Percentiles rank a stretch among this genome's conserved stretches.
phyloP scores from a whole-genome alignment of 2,797 vertebrate species.

The Chaunax sp. region DNA sequence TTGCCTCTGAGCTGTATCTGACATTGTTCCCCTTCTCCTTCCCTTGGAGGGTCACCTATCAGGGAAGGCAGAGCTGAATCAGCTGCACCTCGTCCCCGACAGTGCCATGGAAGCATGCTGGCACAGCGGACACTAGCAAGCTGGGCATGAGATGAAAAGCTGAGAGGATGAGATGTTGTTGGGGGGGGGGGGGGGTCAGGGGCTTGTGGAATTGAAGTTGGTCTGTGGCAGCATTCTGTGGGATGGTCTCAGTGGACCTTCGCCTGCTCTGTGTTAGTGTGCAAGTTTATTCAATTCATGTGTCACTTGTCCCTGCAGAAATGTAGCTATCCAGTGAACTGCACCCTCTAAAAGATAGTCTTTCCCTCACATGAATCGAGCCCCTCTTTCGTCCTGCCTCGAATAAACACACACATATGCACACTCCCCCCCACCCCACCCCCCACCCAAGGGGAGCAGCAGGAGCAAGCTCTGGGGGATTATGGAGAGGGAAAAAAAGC shows the following conservation, averaged over 20 bases:
- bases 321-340: conserved; percentile 53
- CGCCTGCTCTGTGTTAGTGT: conserved; percentile 34
- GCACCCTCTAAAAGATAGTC: conserved; percentile 44
- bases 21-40: conserved; percentile 17
- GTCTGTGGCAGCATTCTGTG: conserved; percentile 47
- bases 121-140: conserved; percentile 56
- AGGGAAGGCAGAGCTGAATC: conserved; percentile 61
- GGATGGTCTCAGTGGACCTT: conserved; percentile 27
- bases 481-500: conserved; percentile 75
- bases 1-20: conserved; percentile 41
- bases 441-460: conserved; percentile 78
- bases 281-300: conserved; percentile 46
- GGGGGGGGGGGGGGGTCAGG: conserved; percentile 33
- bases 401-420: conserved; percentile 68
- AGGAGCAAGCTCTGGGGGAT: conserved; percentile 84
- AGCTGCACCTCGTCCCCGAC: conserved; percentile 55
- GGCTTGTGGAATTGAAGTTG: conserved; percentile 43
- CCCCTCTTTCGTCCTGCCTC: conserved; percentile 62
- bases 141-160: conserved; percentile 66
- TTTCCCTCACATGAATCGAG: conserved; percentile 54
- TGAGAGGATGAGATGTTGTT: conserved; percentile 63
- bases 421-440: conserved; percentile 38
- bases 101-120: conserved; percentile 61
- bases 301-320: conserved; percentile 47
- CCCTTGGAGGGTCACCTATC: conserved; percentile 51